Evolutionary conservation across 2,113 vertebrate species (phyloP), one percentile per base, ranked within the genome.

Genomic region (Promerops cafer): DNA sequence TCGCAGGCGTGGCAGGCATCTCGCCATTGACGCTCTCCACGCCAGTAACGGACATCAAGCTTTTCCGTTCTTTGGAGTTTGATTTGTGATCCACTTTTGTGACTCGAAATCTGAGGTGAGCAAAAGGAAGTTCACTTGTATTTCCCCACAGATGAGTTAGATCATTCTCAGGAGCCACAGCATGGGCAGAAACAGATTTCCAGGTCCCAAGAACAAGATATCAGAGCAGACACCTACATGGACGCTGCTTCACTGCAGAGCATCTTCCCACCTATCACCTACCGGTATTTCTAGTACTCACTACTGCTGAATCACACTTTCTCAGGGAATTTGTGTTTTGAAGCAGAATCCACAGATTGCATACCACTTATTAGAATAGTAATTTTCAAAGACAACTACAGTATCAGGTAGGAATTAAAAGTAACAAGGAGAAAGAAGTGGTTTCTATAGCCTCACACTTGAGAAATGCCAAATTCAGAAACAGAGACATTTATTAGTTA

Each of bases 81-180:
- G 97, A 61, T 76, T 98, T 99, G 60, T 98, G 97, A 74, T 99
- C 99, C 91, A 98, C 98, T 97, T 99, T 99, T 2, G 99, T 99
- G 75, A 99, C 99, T 45, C 99, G 98, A 95, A 99, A 99, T 94
- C 99, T 99, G 91, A 66, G 77, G 60, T 16, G 45, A 82, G 20
- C 33, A 87, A 63, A 78, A 60, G 18, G 39, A 83, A 81, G 65
- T 33, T 74, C 15, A 23, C 11, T 1, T 64, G 9, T 33, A 66
- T 74, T 70, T 89, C 44, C 60, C 40, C 45, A 52, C 11, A 74
- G 47, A 50, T 44, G 6, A 75, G 15, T 24, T 8, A 53, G 52
- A 30, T 23, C 3, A 0, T 40, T 47, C n/a, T 61, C 45, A 39
- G 31, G 15, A 69, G 17, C 33, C 45, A 27, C 1, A 22, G 6